A percentile compares a stretch with the other conserved stretches of the same genome.
phyloP scores from a whole-genome alignment of 2,888 invertebrate species.

The Acleris cristana region DNA sequence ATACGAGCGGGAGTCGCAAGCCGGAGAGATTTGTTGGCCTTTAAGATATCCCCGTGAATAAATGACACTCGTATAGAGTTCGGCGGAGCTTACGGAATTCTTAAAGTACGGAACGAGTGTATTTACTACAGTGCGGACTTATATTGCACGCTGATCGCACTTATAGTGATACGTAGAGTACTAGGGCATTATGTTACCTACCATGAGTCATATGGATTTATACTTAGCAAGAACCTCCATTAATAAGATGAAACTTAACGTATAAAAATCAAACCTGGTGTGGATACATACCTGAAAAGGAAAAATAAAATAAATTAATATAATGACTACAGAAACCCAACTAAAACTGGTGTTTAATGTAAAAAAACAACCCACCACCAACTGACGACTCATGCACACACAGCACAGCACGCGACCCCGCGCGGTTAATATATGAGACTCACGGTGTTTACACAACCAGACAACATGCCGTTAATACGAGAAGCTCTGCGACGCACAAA shows the following conservation, averaged over 20 bases:
- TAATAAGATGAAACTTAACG: neutral
- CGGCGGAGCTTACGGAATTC: neutral
- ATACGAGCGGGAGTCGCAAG: slow-evolving; percentile 1
- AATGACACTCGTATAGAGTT: neutral
- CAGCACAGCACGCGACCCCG: neutral
- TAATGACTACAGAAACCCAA: neutral
- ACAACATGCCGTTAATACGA: neutral
- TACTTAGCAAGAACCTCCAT: no score
- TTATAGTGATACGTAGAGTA: no score
- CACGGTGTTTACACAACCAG: neutral
- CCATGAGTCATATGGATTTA: no score
- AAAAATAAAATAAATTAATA: neutral
- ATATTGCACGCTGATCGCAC: no score
- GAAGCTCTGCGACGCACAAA: neutral
- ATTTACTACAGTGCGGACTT: neutral
- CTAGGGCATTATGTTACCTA: no score
- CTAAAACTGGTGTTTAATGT: no score
- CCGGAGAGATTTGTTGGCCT: slow-evolving; percentile 9
- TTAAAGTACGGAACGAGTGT: neutral
- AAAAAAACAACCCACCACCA: slow-evolving; percentile 17
- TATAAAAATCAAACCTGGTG: slow-evolving; percentile 16
- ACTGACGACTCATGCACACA: slow-evolving; percentile 11
- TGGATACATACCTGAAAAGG: slow-evolving; percentile 29
- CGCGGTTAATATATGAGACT: neutral
- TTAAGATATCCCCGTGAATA: neutral